phyloP scores from a whole-genome alignment of 2,797 vertebrate species.

The Microchirus variegatus region DNA sequence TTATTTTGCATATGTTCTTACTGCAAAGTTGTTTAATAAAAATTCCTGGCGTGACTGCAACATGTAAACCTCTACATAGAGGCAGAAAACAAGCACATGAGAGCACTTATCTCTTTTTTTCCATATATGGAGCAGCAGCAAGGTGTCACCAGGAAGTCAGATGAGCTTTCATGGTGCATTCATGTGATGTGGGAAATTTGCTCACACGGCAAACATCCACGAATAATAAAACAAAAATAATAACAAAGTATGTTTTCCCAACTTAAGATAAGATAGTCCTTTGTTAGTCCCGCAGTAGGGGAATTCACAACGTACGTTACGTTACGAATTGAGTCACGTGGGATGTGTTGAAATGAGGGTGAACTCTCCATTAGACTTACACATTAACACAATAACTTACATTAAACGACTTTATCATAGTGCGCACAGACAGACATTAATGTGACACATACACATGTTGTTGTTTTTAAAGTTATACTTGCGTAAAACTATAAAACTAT shows the following conservation, averaged over 20 bases:
- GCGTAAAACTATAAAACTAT: too few species aligned
- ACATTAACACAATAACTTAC: too few species aligned
- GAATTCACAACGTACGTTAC: too few species aligned
- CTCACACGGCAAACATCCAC: not conserved
- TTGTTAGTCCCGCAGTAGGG: too few species aligned
- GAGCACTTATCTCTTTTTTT: not conserved
- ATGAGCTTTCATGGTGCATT: conserved; percentile 47
- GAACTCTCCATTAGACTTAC: too few species aligned
- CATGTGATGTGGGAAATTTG: not conserved
- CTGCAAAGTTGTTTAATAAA: not conserved
- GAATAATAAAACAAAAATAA: not conserved
- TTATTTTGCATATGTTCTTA: not conserved
- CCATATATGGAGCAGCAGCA: conserved; percentile 51
- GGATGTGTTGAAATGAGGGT: too few species aligned
- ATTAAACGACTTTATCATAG: too few species aligned
- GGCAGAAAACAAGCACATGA: not conserved
- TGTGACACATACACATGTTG: too few species aligned
- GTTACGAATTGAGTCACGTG: too few species aligned
- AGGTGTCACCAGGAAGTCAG: conserved; percentile 62
- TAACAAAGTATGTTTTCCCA: not conserved
- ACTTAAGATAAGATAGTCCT: too few species aligned
- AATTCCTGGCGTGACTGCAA: not conserved
- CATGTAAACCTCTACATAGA: not conserved
- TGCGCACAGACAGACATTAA: too few species aligned
- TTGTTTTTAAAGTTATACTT: too few species aligned